Conservation (phyloP, 2,113 vertebrate genomes). For the Cyanocitta stelleri region DNA sequence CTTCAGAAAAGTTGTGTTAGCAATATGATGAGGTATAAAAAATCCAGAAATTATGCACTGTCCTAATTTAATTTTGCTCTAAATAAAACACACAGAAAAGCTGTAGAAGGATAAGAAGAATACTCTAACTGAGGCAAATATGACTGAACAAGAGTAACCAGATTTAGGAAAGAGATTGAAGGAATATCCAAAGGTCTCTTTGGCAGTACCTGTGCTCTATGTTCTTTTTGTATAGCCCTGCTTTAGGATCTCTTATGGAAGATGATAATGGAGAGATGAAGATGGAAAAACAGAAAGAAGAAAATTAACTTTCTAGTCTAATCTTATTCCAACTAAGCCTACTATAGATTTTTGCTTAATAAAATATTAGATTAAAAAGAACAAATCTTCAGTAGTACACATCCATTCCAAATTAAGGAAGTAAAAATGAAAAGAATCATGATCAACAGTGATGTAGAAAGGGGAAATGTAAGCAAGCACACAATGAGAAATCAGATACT, state of each 20-base stretch:
- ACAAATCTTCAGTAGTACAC: neutral
- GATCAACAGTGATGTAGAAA: neutral
- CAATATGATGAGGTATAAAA: neutral
- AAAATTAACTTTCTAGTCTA: neutral
- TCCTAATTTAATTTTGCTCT: neutral
- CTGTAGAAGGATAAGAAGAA: neutral
- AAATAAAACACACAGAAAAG: neutral
- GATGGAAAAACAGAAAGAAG: neutral
- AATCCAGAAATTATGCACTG: neutral
- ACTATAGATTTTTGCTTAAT: neutral
- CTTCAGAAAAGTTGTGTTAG: neutral
- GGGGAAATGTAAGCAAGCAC: neutral
- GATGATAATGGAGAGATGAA: neutral
- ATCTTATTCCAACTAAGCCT: neutral
- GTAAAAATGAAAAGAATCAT: neutral
- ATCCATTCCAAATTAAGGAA: neutral
- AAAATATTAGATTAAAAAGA: neutral
- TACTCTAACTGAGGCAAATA: neutral
- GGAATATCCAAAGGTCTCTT: neutral
- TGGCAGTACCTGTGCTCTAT: neutral
- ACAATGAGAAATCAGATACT: neutral
- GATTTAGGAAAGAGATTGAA: neutral
- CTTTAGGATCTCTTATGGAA: neutral
- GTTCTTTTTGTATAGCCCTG: neutral
- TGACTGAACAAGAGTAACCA: neutral